These are phyloP conservation scores for Thunnus thynnus DNA, from an alignment of 2,113 vertebrate genomes.

Conservation along the genomic window DNA sequence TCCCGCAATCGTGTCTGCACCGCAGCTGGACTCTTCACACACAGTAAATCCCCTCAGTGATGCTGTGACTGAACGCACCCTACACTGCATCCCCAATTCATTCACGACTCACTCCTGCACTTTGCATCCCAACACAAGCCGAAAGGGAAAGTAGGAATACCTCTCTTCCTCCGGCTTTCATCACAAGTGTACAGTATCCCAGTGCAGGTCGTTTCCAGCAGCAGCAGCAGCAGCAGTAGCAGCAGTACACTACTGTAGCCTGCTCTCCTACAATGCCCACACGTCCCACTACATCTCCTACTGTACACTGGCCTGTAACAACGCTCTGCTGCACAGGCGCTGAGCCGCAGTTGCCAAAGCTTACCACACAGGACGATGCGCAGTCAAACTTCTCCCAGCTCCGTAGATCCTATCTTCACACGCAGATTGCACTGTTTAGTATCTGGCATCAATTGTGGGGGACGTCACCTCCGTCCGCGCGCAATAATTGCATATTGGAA, in stretches of 20 bases:
- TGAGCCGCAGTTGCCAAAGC: constrained; percentile 54
- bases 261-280: constrained; percentile 40
- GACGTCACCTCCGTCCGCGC: constrained; percentile 66
- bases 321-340: constrained; percentile 55
- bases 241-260: constrained; percentile 34
- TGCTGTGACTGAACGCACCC: constrained; percentile 48
- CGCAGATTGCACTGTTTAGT: constrained; percentile 56
- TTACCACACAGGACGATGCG: constrained; percentile 77
- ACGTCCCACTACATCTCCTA: constrained; percentile 42
- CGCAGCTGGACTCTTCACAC: constrained; percentile 42
- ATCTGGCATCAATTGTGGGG: constrained; percentile 58
- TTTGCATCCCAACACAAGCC: neutral
- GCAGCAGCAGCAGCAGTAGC: constrained; percentile 7
- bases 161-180: constrained; percentile 28
- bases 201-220: constrained; percentile 16
- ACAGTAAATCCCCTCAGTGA: constrained; percentile 33
- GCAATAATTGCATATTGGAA: constrained; percentile 50
- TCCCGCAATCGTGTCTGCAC: constrained; percentile 58
- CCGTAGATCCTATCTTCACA: constrained; percentile 45
- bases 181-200: constrained; percentile 15
- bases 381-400: constrained; percentile 69
- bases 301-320: constrained; percentile 37
- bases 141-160: neutral
- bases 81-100: constrained; percentile 36
- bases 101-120: constrained; percentile 45